These are phyloP conservation scores for Melanerpes formicivorus DNA, from an alignment of 2,113 vertebrate species.

Conservation along the genomic window DNA sequence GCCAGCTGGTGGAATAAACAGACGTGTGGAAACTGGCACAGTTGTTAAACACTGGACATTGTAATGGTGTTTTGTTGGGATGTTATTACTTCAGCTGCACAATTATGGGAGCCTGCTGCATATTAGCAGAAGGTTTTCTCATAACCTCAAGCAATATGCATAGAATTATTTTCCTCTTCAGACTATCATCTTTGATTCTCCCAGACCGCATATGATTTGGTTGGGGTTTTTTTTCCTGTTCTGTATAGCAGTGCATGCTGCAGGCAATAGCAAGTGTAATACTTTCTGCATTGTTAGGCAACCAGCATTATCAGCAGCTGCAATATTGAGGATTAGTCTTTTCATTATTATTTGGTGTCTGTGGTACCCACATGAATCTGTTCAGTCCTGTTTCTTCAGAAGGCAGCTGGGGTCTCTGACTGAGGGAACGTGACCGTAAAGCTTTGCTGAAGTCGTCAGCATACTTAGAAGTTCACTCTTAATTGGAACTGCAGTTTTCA, in stretches of 20 bases:
- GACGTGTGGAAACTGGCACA: not conserved
- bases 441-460: not conserved
- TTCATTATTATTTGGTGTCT: conserved; percentile 46
- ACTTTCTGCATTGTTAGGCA: conserved; percentile 53
- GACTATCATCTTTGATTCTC: not conserved
- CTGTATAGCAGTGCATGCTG: not conserved
- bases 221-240: not conserved
- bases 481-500: not conserved
- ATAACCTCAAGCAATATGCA: conserved; percentile 3
- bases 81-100: conserved; percentile 53
- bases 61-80: not conserved
- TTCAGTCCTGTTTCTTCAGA: conserved; percentile 36
- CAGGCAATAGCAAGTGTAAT: conserved; percentile 23
- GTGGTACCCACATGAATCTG: conserved; percentile 14
- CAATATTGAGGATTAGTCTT: conserved; percentile 39
- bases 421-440: not conserved
- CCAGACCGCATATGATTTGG: not conserved
- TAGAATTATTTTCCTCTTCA: not conserved
- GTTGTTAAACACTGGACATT: not conserved
- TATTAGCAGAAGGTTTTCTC: not conserved
- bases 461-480: not conserved
- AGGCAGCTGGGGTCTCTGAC: conserved; percentile 30
- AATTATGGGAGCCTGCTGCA: conserved; percentile 18
- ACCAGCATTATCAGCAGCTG: conserved; percentile 44
- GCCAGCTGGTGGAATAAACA: not conserved